Evolutionary conservation across 2,888 invertebrate species (phyloP), one percentile per base, ranked within the genome.

Genomic region (Nephrotoma guestfalica): DNA sequence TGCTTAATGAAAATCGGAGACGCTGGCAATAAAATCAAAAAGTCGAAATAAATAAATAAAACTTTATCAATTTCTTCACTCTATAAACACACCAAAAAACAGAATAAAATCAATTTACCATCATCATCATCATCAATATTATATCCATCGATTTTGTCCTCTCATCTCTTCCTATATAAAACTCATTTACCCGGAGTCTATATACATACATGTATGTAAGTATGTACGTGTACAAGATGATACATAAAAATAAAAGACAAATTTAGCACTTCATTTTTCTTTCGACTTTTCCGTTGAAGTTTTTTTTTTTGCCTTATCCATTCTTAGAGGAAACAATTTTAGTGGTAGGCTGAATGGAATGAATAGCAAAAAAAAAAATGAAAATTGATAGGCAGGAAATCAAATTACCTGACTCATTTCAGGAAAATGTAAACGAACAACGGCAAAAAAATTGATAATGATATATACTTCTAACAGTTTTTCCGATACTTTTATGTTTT

Each of bases 321-420:
- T n/a, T 84, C 42, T 84, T 41, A 42, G 42, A 84, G 42, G 84
- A 84, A 84, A 84, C 41, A 84, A 84, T 84, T 84, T 84, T 84
- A 84, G 41, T 84, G 84, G 84, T 84, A 41, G 84, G 42, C 84
- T 41, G 42, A 84, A 42, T 41, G 41, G 84, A 42, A 41, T 84
- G 84, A 84, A 41, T 84, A 41, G 42, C 42, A 84, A 84, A 15
- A 41, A 83, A 41, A 84, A 84, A 84, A 84, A 84, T 84, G 84
- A 84, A 84, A 84, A 84, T 71, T 84, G 84, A 84, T 84, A 84
- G 84, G 42, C 42, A 84, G 84, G 84, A 84, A 84, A 84, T 84
- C 84, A 84, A 84, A 84, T 84, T 84, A 84, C 84, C 84, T 84
- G 84, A 84, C 42, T 84, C 71, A 71, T 71, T 71, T 71, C 71